Base-by-base conservation (phyloP, 2,797 vertebrate species). In the Thaleichthys pacificus region DNA sequence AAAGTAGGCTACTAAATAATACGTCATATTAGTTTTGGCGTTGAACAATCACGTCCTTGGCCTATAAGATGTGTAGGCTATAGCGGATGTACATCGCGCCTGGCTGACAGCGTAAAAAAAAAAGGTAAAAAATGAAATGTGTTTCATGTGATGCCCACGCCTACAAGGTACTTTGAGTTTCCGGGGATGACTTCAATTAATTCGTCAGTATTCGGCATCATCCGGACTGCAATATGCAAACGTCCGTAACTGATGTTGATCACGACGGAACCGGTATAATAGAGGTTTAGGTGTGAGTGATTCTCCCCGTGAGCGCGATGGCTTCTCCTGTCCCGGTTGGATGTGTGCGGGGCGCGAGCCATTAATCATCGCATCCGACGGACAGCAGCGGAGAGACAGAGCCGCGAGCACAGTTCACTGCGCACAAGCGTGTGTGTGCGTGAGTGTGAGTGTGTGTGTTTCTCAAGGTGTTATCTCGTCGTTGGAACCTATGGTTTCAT, bases 301-400 rank as follows among this genome's bases (percentile, higher is more conserved):
- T 82, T 78, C 82, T 75, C 77, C 78, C 75, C 74, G 85, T 69
- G 85, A 82, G 85, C 67, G 58, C 74, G 62, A 1, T 77, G 81
- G 82, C 82, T 87, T 73, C 85, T 76, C 78, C 49, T 75, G 84
- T 84, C 77, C 83, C 70, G 77, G 75, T 75, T 87, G 83, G 81
- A 85, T 73, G 89, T 88, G 77, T 82, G 68, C 80, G 79, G 69
- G 73, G 73, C 66, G 72, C 75, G 78, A 77, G 80, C 88, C 89
- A 90, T 90, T 89, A 84, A 91, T 92, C 90, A 85, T 85, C 80
- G 79, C 68, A 26, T 74, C 77, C 79, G 82, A 80, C 84, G 80
- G 76, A 84, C 74, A 72, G 73, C 80, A 60, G 75, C 70, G 26
- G 30, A 54, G 77, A 77, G 69, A 74, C 42, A 57, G 69, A 60